These are phyloP conservation scores for Anhinga rufa DNA, from an alignment of 2,113 vertebrate genomes.

Conservation along the genomic window DNA sequence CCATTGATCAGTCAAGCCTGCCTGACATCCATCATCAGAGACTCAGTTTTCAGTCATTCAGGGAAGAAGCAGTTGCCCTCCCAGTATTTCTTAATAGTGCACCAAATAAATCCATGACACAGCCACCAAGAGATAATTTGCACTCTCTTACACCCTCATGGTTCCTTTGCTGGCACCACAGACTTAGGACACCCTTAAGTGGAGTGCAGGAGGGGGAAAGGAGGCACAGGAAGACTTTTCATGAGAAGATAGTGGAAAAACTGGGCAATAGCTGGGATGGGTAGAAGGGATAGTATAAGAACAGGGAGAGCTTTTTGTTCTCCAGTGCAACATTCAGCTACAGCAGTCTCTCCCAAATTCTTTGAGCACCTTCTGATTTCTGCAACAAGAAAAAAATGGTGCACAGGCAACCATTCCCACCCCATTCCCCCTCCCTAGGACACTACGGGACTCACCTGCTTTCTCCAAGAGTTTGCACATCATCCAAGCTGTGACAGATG, in stretches of 20 bases:
- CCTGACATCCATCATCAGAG: background rate
- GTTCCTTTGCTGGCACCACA: background rate
- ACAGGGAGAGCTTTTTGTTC: background rate
- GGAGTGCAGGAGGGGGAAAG: background rate
- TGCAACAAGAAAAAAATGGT: background rate
- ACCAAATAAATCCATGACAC: background rate
- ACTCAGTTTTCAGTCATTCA: background rate
- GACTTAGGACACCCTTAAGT: background rate
- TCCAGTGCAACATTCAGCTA: background rate
- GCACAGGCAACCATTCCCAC: background rate
- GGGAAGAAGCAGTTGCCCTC: background rate
- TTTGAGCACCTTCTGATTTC: background rate
- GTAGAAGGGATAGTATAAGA: background rate
- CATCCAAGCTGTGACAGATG: slow-evolving; percentile 97
- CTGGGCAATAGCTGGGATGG: background rate
- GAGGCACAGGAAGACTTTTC: background rate
- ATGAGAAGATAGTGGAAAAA: background rate
- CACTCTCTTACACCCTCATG: background rate
- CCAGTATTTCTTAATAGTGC: background rate
- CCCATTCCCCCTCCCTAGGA: background rate
- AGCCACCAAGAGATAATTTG: background rate
- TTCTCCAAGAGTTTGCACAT: slow-evolving; percentile 88
- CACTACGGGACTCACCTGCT: slow-evolving; percentile 73
- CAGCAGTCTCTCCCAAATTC: background rate
- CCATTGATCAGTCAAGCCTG: background rate